phyloP scores from a whole-genome alignment of 2,888 invertebrate species.

The Agrenia bidenticulata region DNA sequence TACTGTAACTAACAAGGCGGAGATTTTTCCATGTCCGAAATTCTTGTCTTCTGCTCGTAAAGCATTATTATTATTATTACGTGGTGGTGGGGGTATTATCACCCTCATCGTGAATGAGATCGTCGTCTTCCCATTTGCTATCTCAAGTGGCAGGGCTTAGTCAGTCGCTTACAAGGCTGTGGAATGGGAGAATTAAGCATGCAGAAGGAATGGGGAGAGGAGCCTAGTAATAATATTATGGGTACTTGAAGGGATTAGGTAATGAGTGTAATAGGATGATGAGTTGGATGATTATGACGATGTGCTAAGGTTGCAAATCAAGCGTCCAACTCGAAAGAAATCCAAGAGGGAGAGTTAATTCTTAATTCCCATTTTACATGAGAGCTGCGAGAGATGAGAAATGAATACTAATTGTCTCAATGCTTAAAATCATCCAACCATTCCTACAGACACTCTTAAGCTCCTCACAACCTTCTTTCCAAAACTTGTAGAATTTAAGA shows the following conservation, averaged over 20 bases:
- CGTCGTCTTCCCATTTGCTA: too few species aligned
- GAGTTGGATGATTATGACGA: slow-evolving; percentile 37
- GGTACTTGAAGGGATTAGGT: slow-evolving; percentile 10
- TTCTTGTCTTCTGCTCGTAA: not conserved
- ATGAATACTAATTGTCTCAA: slow-evolving; percentile 14
- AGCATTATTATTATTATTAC: too few species aligned
- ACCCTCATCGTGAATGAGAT: too few species aligned
- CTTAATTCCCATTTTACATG: too few species aligned
- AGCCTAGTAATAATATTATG: slow-evolving; percentile 1
- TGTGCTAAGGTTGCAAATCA: slow-evolving; percentile 42
- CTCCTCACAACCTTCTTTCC: too few species aligned
- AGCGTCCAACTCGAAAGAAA: slow-evolving; percentile 27
- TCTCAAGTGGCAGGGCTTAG: too few species aligned
- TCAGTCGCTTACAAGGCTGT: too few species aligned
- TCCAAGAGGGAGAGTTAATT: slow-evolving; percentile 6
- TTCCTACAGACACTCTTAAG: too few species aligned
- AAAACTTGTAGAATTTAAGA: not conserved
- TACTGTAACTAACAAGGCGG: not conserved
- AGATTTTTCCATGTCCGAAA: slow-evolving; percentile 5
- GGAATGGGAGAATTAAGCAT: too few species aligned
- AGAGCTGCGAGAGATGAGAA: slow-evolving; percentile 20
- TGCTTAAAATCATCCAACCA: too few species aligned
- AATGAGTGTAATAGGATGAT: slow-evolving; percentile 11
- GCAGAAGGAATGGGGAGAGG: not conserved
- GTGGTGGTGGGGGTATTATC: too few species aligned